Base-by-base conservation (phyloP, 2,797 vertebrate genomes). In the Labeo calbasu region DNA sequence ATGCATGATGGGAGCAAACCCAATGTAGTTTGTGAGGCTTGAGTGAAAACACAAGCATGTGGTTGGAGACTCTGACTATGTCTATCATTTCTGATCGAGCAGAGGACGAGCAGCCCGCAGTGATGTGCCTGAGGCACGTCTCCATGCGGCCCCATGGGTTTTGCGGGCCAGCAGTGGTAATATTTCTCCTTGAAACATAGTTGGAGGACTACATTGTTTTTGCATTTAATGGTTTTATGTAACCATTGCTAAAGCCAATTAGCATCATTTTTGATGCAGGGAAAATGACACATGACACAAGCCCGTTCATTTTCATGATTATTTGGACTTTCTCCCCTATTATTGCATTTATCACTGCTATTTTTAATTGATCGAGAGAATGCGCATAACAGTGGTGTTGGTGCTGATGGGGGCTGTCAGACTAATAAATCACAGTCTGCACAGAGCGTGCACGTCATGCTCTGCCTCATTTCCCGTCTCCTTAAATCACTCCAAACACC, bases 31-130 rank as follows among this genome's bases (percentile, higher is more conserved):
- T 71, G 61, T 77, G 23, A 59, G 68, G 32, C n/a, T 46, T 59
- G 50, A 83, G 82, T 69, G 23, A 79, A 84, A 84, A 72, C 75
- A 72, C 25, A 84, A 84, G 40, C 21, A 51, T 84, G 50, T 78
- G 55, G 21, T 84, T 79, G 68, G 28, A 84, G 76, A 72, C 40
- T 25, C 23, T 51, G 72, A 43, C 73, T 40, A 14, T 70, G 66
- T 50, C 25, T 78, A 23, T 84, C 66, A 51, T 63, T 51, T 84
- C 4, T 79, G 53, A 50, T 79, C 65, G 76, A 51, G 63, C 48
- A 5, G 19, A 71, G 28, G 5, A 51, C 0, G 11, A 76, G 48
- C 57, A 79, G 48, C 59, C 71, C 8, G 12, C 61, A 75, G 70
- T 75, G 75, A 79, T 79, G 66, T 65, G 57, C 28, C 10, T 73